These are phyloP conservation scores for Tenthredo livida DNA, from an alignment of 2,888 invertebrate species.

Conservation along the genomic window DNA sequence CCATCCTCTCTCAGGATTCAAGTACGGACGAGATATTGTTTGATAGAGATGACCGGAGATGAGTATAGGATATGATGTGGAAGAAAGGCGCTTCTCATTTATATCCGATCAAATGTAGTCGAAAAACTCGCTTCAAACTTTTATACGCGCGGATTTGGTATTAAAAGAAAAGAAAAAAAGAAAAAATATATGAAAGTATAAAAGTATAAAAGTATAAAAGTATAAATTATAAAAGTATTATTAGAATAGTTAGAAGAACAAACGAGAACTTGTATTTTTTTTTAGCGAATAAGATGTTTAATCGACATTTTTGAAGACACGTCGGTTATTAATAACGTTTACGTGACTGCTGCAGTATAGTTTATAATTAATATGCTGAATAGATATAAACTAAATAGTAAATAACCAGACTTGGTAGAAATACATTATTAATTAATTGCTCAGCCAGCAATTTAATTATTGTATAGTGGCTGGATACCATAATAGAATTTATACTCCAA, in stretches of 20 bases:
- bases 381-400: neutral
- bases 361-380: neutral
- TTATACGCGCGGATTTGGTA: neutral
- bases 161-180: too few species aligned
- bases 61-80: conserved; percentile 30
- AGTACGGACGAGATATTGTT: conserved; percentile 22
- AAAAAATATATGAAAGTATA: neutral
- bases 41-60: conserved; percentile 33
- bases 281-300: neutral
- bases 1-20: neutral
- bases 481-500: neutral
- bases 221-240: neutral
- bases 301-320: neutral
- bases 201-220: neutral
- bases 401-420: neutral
- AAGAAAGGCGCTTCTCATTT: conserved; percentile 12
- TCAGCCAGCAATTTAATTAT: neutral
- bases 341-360: neutral
- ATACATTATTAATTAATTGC: neutral
- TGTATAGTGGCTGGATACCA: neutral
- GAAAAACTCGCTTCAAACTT: conserved; percentile 23
- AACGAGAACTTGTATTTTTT: neutral
- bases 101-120: neutral
- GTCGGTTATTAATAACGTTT: neutral
- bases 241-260: neutral